Conservation (phyloP, 2,797 vertebrate genomes). For the Hypotaenidia okinawae region DNA sequence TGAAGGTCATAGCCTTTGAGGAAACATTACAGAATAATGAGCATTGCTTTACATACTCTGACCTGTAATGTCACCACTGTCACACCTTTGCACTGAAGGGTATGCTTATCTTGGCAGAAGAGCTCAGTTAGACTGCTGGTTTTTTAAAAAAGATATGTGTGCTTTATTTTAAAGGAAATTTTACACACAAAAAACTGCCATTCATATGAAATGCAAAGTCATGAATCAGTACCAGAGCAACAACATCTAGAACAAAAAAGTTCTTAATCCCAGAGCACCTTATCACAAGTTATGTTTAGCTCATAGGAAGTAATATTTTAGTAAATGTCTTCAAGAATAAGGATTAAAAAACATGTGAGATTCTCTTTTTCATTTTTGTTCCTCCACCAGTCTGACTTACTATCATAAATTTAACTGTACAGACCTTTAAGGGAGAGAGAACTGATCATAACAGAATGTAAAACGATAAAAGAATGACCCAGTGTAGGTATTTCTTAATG, state of each 20-base stretch:
- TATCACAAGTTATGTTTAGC: neutral
- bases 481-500: neutral
- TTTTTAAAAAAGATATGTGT: neutral
- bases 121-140: neutral
- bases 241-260: neutral
- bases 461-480: neutral
- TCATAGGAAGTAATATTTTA: neutral
- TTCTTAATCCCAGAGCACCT: neutral
- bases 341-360: neutral
- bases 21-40: conserved; percentile 69
- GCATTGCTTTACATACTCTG: conserved; percentile 65
- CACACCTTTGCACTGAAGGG: conserved; percentile 42
- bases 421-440: neutral
- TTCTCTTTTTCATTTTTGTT: neutral
- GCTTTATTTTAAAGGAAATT: neutral
- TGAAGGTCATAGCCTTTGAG: conserved; percentile 59
- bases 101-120: neutral
- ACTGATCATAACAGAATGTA: neutral
- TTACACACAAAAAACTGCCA: neutral
- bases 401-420: neutral
- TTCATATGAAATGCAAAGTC: neutral
- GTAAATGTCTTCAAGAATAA: neutral
- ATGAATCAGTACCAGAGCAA: neutral
- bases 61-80: conserved; percentile 52
- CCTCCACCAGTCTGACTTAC: neutral